Percentiles rank a stretch among this genome's conserved stretches.
These are phyloP conservation scores for Montifringilla adamsi DNA, from an alignment of 2,113 vertebrate genomes.

Conservation along the genomic window DNA sequence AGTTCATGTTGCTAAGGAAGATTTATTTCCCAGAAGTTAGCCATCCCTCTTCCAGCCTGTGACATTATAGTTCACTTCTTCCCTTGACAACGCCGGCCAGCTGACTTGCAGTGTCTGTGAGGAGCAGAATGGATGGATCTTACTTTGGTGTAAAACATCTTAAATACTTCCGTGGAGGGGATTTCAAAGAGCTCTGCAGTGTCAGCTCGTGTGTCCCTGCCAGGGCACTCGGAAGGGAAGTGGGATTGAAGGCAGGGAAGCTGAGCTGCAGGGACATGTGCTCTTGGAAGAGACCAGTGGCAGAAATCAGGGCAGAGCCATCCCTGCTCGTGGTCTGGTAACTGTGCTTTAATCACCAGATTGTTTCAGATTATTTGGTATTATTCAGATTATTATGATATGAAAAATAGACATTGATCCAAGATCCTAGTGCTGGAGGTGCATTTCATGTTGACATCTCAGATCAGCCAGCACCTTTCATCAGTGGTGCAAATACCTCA, in stretches of 20 bases:
- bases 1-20: slow-evolving; percentile 39
- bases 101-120: neutral
- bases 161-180: slow-evolving; percentile 14
- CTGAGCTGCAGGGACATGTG: neutral
- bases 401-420: neutral
- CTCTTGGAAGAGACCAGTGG: neutral
- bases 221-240: neutral
- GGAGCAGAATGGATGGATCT: slow-evolving; percentile 45
- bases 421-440: neutral
- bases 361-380: neutral
- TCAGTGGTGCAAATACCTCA: neutral
- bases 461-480: neutral
- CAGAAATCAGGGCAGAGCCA: neutral
- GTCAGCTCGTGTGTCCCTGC: neutral
- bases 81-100: neutral
- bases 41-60: slow-evolving; percentile 49
- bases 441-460: neutral
- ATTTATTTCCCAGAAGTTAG: slow-evolving; percentile 67
- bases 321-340: neutral
- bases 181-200: slow-evolving; percentile 26
- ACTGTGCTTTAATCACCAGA: neutral
- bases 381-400: neutral
- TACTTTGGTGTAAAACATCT: slow-evolving; percentile 32
- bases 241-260: neutral
- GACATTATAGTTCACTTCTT: slow-evolving; percentile 53